Evolutionary conservation across 2,888 invertebrate genomes (phyloP), one percentile per base, ranked within the genome.

Genomic region (Palloptera scutellata): DNA sequence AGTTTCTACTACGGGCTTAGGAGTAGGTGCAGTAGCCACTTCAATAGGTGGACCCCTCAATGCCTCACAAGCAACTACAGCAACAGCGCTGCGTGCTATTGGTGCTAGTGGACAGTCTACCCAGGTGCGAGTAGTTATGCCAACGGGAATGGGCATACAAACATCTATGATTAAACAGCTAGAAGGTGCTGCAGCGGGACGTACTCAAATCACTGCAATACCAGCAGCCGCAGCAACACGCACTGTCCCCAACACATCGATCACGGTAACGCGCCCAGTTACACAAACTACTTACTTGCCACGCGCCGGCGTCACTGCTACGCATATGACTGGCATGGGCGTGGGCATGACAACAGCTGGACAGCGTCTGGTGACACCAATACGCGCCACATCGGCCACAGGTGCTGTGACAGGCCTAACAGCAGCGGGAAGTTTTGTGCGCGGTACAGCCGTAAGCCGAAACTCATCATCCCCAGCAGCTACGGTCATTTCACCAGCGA

Each of bases 101-200:
- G 80, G 80, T 3, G 78, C 81, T 73, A 80, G 83, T 19, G 83
- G 83, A 0, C 84, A 82, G 62, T 80, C 84, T 1, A 82, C 84
- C 0, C 84, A 84, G 65, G 81, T 84, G 30, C 80, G 84, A 8
- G 83, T 84, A 43, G 82, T 84, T 2, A 81, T 84, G 75, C 73
- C 81, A 40, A 70, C 70, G 11, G 81, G 81, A 6, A 76, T 84
- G 17, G 78, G 87, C 64, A 84, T 87, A 75, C 85, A 86, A 17
- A 86, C 86, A 75, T 81, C 86, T n/a, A 86, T 88, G 78, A 84
- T 88, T 12, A 88, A 88, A 76, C 87, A 87, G 82, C 85, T 88
- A 81, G 84, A 84, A 61, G 79, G 78, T 67, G 78, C 79, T 4
- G 64, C 70, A 20, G 70, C 73, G 1, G 81, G 82, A 1, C 76